Conservation (phyloP, 2,888 invertebrate species). For the Chymomyza procnemis region DNA sequence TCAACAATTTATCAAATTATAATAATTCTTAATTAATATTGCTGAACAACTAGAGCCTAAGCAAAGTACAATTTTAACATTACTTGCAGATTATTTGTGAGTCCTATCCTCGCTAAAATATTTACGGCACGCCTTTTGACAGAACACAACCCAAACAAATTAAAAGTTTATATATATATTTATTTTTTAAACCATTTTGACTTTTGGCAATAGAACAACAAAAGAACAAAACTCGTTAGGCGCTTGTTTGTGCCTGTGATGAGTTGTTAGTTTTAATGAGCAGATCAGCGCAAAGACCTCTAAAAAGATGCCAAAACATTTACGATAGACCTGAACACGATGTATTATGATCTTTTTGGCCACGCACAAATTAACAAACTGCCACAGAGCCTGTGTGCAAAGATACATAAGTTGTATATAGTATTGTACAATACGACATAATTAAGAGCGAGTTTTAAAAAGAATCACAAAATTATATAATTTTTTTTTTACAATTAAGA, state of each 20-base stretch:
- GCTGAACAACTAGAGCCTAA: too few species aligned
- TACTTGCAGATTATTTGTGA: constrained; percentile 32
- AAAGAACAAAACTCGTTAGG: constrained; percentile 54
- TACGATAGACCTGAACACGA: constrained; percentile 36
- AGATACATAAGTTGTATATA: background rate
- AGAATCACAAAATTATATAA: constrained; percentile 15
- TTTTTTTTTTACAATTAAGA: background rate
- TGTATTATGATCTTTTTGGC: constrained; percentile 42
- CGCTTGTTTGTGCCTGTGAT: constrained; percentile 40
- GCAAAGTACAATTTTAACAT: constrained; percentile 39
- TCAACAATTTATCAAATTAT: constrained; percentile 56
- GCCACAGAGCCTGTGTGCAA: background rate
- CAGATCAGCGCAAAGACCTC: constrained; percentile 18
- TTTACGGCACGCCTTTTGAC: background rate
- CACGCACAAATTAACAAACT: constrained; percentile 39
- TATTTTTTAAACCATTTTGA: constrained; percentile 17
- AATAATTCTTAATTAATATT: constrained; percentile 51
- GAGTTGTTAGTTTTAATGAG: constrained; percentile 55
- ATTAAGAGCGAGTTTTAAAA: constrained; percentile 19
- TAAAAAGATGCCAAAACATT: constrained; percentile 36
- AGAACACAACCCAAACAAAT: constrained; percentile 41
- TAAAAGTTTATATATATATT: constrained; percentile 45
- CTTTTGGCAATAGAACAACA: background rate
- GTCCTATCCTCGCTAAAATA: background rate
- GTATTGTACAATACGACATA: constrained; percentile 25